These are phyloP conservation scores for Sinhomidia bicolor DNA, from an alignment of 2,888 invertebrate genomes.

Conservation along the genomic window DNA sequence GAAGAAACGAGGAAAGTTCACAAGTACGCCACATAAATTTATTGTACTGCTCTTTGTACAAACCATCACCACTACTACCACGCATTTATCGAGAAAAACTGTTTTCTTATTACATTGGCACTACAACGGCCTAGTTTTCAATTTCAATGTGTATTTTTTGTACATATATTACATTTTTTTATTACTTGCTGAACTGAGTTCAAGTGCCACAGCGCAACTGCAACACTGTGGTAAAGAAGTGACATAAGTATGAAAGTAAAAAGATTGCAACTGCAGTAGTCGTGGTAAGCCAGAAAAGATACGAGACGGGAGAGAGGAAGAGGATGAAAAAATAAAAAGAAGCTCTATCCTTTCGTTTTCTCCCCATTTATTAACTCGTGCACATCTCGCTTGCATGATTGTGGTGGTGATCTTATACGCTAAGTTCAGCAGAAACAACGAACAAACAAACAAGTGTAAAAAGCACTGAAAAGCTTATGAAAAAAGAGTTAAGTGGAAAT, in stretches of 20 bases:
- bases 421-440: constrained; percentile 50
- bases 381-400: background rate
- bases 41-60: background rate
- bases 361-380: constrained; percentile 40
- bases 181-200: constrained; percentile 4
- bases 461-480: constrained; percentile 51
- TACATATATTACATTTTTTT: constrained; percentile 36
- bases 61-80: background rate
- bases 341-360: constrained; percentile 16
- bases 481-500: constrained; percentile 26
- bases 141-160: constrained; percentile 34
- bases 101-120: background rate
- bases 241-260: constrained; percentile 1
- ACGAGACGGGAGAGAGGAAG: background rate
- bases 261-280: too few species aligned
- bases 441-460: constrained; percentile 46
- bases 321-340: constrained; percentile 7
- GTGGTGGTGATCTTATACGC: constrained; percentile 14
- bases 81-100: constrained; percentile 20
- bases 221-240: background rate
- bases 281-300: background rate
- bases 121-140: constrained; percentile 36
- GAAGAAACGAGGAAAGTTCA: background rate
- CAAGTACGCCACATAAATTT: too few species aligned
- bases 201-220: background rate